Evolutionary conservation across 1,140 invertebrate species (phyloP), one percentile per base, ranked within the genome.

Genomic region (Drosophila yakuba): DNA sequence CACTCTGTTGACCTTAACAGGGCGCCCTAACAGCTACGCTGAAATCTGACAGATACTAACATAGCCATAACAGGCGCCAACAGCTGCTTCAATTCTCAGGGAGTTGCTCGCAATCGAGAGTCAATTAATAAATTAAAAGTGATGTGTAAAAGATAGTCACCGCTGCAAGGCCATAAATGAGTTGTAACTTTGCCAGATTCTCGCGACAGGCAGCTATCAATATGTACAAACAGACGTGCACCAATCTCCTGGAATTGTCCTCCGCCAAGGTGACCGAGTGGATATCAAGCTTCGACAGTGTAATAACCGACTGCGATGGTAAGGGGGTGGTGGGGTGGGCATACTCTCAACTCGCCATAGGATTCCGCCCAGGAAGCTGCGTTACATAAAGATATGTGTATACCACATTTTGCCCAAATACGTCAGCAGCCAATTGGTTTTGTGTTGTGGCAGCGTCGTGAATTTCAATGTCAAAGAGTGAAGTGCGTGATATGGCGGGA

Each of bases 291-390:
- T 96, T 97, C 80, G 96, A 97, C 90, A 95, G 95, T 23, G 95
- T 97, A 58, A 92, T 98, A 58, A 95, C 95, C 25, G 97, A 97
- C 90, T 97, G 97, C 92, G 97, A 98, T 94, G 97, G 97, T 96
- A 92, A 94, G 93, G 92, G 60, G 41, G 45, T 36, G 25, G 25
- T 36, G 35, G 4, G 35, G 38, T 45, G 17, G 38, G 14, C 48
- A 10, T 20, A 17, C 28, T 51, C 3, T 15, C n/a, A 4, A 6
- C n/a, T 35, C 25, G 1, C n/a, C 2, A 5, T 20, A 45, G 15
- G 23, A 60, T 32, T 52, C n/a, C 11, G 11, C 7, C n/a, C 17
- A 44, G 55, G 35, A 74, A 58, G 63, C 32, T 56, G 64, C 44
- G 64, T 71, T 50, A 71, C 67, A 58, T 71, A 71, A 71, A 68